Base-by-base conservation (phyloP, 2,888 invertebrate species). In the Drosophila barbarae region DNA sequence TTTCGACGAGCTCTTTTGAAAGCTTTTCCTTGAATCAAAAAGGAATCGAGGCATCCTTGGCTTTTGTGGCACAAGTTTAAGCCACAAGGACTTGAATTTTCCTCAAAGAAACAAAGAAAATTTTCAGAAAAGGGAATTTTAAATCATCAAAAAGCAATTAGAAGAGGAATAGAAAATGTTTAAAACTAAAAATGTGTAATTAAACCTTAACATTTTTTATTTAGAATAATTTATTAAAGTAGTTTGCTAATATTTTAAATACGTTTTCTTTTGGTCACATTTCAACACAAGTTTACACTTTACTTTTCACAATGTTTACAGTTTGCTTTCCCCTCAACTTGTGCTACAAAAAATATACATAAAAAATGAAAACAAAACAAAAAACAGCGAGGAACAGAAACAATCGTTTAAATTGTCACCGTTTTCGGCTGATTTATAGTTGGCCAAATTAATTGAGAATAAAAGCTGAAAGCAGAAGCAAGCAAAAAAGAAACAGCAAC, bases 361-460 rank as follows among this genome's bases (percentile, higher is more conserved):
- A 42, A 9, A 9, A 30, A 30, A 30, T 9, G 4, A 30, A 30
- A 10, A 1, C 9, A 28, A 13, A 18, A n/a, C 5, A 8, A 21
- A 35, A 26, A 32, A n/a, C 18, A 46, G 4, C 23, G 23, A 46
- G 30, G n/a, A 1, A 26, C 12, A 36, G 10, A 59, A 36, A 10
- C 15, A 50, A 32, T 50, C 50, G 23, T 34, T 63, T 46, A 64
- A 63, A 63, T 42, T 63, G 61, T 60, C 51, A 35, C 34, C 53
- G 53, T 53, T 61, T 61, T 52, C 44, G 21, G 44, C 52, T 64
- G 63, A 64, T 64, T 64, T 64, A 64, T 64, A 32, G 50, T 44
- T 15, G 64, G 44, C 63, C 46, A 63, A 53, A 47, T 64, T 53
- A 63, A 64, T 52, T 46, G 64, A 35, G 34, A 64, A 53, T 63